Base-by-base conservation (phyloP, 2,797 vertebrate species). In the Simalia tracyae region DNA sequence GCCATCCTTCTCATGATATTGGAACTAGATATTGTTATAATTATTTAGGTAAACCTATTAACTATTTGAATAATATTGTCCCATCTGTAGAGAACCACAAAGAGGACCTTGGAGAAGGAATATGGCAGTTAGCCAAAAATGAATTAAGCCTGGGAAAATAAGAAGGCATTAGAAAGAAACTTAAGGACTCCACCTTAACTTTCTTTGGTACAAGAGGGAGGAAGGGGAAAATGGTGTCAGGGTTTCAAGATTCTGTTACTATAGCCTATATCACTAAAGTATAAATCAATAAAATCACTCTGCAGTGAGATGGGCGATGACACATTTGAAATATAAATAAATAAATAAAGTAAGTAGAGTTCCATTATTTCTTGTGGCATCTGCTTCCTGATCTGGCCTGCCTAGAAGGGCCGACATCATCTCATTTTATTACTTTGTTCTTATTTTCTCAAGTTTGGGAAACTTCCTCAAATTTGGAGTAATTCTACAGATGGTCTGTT, bases 41-140 rank as follows among this genome's bases (percentile, higher is more conserved):
- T 90, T 90, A 26, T 61, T 90, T 84, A 84, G 12, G 22, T 61
- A 76, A 84, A 36, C 72, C 68, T 81, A 28, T 90, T 90, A 81
- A 81, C 11, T 28, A 61, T 84, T n/a, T 84, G 54, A 89, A 89
- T 26, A 61, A 28, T 59, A 17, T 46, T 11, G 15, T 84, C 14
- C 12, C 68, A 8, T 84, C 72, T 46, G 68, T 76, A 76, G 31
- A 76, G 68, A 76, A 7, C 31, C 7, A 22, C 31, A 22, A 3
- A 81, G 19, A 10, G 19, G 36, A 81, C 8, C 36, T 81, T 81
- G 72, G 31, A 42, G 72, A 76, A 76, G 72, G 36, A 76, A 76
- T 22, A 31, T 42, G 36, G 36, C 72, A 42, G 17, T 76, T 24
- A 42, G 36, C 22, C 22, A 46, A 5, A 81, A 46, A 46, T 46